Base-by-base conservation (phyloP, 2,113 vertebrate genomes). In the Hylia prasina region DNA sequence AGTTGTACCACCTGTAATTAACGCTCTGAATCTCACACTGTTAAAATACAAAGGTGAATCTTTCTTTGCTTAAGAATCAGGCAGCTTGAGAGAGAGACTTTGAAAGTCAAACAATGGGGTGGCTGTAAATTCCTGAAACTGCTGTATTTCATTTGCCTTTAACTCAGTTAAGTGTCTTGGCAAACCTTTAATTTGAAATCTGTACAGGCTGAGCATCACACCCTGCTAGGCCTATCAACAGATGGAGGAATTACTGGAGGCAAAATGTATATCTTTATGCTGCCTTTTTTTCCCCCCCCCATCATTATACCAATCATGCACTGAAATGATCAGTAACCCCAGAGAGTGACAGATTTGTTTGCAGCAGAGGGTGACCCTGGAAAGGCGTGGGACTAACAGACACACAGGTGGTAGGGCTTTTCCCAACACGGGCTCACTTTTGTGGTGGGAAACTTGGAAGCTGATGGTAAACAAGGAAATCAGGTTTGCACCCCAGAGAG, bases 161-260 rank as follows among this genome's bases (percentile, higher is more conserved):
- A 94, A 93, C 80, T 96, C 82, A 42, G 86, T 88, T 57, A 56
- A 96, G 64, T 51, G 42, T 90, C 90, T 92, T 89, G 95, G 93
- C 82, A 96, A 90, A 89, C 64, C 76, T 86, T 87, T 80, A 35
- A 42, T 87, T 89, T 82, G 79, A 93, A 94, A 89, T 88, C 80
- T 90, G 82, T 70, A 89, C 82, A 75, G 64, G 82, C 85, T 94
- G 82, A 96, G 82, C 93, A 93, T 93, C 77, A 71, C 65, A 89
- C 76, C 80, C 93, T 79, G 82, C 88, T 86, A 92, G 88, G 82
- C 76, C 93, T 94, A 83, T 56, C 95, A 92, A 90, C 88, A 96
- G 93, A 96, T 95, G 90, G 92, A 94, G 50, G 82, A 79, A 83
- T 87, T 79, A 90, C 90, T 92, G 31, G 51, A 95, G 82, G 82